Percentiles rank a stretch among this genome's conserved stretches.
Conservation (phyloP, 2,888 invertebrate species). For the Acronicta alni region DNA sequence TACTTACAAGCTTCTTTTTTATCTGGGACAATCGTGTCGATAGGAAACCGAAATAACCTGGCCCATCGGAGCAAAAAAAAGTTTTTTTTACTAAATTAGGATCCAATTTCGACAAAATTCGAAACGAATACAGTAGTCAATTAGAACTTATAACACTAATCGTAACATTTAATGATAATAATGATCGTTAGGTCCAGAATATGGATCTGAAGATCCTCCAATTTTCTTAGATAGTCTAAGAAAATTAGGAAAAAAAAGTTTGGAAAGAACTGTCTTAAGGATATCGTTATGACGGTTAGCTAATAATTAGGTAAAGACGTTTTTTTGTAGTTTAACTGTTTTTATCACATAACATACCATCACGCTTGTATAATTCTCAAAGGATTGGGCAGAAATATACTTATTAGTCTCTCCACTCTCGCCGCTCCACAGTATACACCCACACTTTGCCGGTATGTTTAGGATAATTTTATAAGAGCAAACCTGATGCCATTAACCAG, state of each 20-base stretch:
- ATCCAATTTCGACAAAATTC: not conserved
- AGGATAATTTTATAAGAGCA: too few relatives aligned
- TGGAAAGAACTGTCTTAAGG: not conserved
- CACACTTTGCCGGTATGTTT: too few relatives aligned
- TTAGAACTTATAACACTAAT: not conserved
- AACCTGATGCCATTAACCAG: too few relatives aligned
- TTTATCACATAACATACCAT: too few relatives aligned
- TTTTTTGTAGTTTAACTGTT: not conserved
- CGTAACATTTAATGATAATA: not conserved
- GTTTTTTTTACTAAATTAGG: not conserved
- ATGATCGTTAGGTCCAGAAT: not conserved
- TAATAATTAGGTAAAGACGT: not conserved
- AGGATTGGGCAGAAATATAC: too few relatives aligned
- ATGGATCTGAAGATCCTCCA: not conserved
- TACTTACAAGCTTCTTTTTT: too few relatives aligned
- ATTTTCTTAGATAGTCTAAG: constrained; percentile 5
- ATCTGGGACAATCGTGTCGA: too few relatives aligned
- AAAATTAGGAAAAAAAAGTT: not conserved
- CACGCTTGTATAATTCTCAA: too few relatives aligned
- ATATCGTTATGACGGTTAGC: not conserved
- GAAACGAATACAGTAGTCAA: not conserved
- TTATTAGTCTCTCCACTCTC: too few relatives aligned
- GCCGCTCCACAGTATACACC: too few relatives aligned
- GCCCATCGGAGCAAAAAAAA: not conserved
- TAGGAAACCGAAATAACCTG: too few relatives aligned